Percentiles rank a stretch among this genome's conserved stretches.
phyloP scores from a whole-genome alignment of 2,888 invertebrate species.

The Anodontia alba region DNA sequence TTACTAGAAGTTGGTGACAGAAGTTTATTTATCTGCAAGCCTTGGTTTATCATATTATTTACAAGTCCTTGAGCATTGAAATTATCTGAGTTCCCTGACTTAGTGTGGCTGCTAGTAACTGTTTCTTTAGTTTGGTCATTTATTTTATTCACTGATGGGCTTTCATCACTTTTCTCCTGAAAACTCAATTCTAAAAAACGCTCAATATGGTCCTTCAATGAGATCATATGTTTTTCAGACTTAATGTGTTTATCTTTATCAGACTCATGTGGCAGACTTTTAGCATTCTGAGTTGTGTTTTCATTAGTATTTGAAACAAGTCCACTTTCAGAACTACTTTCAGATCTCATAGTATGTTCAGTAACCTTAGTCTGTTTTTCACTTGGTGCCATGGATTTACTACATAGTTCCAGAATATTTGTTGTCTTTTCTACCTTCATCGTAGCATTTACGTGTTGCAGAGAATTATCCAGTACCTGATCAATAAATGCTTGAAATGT shows the following conservation, averaged over 20 bases:
- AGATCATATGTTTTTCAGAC: conserved; percentile 61
- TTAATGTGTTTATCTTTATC: conserved; percentile 37
- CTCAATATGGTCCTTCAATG: conserved; percentile 77
- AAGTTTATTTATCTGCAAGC: conserved; percentile 35
- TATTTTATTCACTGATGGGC: conserved; percentile 22
- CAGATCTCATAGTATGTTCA: not conserved
- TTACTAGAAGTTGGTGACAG: conserved; percentile 19
- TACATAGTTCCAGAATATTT: conserved; percentile 48
- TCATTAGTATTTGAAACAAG: not conserved
- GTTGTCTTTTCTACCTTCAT: conserved; percentile 32
- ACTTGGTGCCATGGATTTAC: conserved; percentile 35
- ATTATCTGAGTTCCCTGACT: conserved; percentile 35
- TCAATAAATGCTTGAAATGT: conserved; percentile 77
- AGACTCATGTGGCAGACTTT: not conserved
- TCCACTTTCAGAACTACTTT: not conserved
- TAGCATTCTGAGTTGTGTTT: conserved; percentile 24
- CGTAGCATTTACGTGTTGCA: conserved; percentile 49
- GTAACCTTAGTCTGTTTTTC: not conserved
- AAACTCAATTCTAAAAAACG: conserved; percentile 73
- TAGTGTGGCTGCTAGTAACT: not conserved
- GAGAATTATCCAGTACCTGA: conserved; percentile 74
- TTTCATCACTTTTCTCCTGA: conserved; percentile 51
- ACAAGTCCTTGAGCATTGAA: conserved; percentile 76
- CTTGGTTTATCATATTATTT: conserved; percentile 70
- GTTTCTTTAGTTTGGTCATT: not conserved